Evolutionary conservation across 2,113 vertebrate species (phyloP).

Genomic region (Datnioides undecimradiatus): DNA sequence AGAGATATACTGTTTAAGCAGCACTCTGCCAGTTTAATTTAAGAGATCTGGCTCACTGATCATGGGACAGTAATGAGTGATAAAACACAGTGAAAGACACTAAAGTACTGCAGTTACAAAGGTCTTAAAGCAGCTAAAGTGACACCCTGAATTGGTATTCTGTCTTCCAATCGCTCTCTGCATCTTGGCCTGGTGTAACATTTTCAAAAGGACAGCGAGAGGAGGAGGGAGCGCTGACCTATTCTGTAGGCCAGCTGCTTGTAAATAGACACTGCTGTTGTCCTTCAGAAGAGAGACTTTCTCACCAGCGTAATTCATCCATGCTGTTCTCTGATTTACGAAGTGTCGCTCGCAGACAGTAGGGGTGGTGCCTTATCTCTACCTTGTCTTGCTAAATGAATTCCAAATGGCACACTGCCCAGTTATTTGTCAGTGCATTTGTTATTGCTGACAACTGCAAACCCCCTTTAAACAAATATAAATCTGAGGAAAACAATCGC

Average conservation of each 20-base stretch:
- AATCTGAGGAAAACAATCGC: slow-evolving; percentile 82
- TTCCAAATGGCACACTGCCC: slow-evolving; percentile 82
- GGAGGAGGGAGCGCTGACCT: slow-evolving; percentile 67
- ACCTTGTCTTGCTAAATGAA: slow-evolving; percentile 78
- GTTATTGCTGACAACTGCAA: slow-evolving; percentile 83
- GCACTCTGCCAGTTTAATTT: slow-evolving; percentile 15
- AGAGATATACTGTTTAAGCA: background rate
- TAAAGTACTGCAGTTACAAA: background rate
- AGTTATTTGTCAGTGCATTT: slow-evolving; percentile 83
- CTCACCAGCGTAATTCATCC: slow-evolving; percentile 69
- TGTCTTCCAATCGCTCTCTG: slow-evolving; percentile 11
- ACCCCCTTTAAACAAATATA: slow-evolving; percentile 83
- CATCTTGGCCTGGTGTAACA: slow-evolving; percentile 45
- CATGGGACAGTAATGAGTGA: slow-evolving; percentile 1
- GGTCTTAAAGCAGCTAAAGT: slow-evolving; percentile 9
- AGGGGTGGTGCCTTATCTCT: slow-evolving; percentile 76
- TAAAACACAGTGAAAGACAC: background rate
- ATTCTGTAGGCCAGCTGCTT: slow-evolving; percentile 64
- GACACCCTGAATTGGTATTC: slow-evolving; percentile 21
- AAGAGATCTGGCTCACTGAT: slow-evolving; percentile 14
- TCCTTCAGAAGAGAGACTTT: slow-evolving; percentile 76
- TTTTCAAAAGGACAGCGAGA: slow-evolving; percentile 63
- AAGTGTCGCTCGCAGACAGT: slow-evolving; percentile 64
- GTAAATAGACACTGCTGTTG: slow-evolving; percentile 75
- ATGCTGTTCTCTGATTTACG: slow-evolving; percentile 72